Percentiles rank a stretch among this genome's conserved stretches.
These are phyloP conservation scores for Spodoptera frugiperda DNA, from an alignment of 1,140 invertebrate species.

Conservation along the genomic window DNA sequence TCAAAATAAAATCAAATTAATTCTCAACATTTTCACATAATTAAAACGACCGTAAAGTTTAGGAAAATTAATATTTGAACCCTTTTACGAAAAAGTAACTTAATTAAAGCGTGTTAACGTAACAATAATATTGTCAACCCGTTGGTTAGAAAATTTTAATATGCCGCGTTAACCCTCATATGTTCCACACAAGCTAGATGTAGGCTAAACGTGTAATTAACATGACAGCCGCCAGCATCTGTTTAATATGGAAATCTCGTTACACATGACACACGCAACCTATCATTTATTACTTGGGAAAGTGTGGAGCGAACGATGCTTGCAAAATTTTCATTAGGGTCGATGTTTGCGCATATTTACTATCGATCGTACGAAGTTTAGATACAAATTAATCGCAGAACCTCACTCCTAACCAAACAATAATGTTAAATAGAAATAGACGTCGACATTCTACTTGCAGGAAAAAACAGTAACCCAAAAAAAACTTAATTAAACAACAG, in stretches of 20 bases:
- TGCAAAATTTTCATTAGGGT: slow-evolving; percentile 30
- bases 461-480: too few relatives aligned
- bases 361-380: background rate
- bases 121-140: background rate
- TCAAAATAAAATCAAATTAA: background rate
- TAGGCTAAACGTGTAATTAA: slow-evolving; percentile 52
- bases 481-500: too few relatives aligned
- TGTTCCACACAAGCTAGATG: slow-evolving; percentile 32
- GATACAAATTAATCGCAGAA: background rate
- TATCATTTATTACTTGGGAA: slow-evolving; percentile 61
- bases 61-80: background rate
- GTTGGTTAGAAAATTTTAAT: slow-evolving; percentile 18
- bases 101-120: background rate
- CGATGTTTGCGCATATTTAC: background rate
- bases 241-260: slow-evolving; percentile 67
- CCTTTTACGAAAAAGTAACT: slow-evolving; percentile 16
- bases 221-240: slow-evolving; percentile 49
- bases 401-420: too few relatives aligned
- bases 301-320: slow-evolving; percentile 33
- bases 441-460: too few relatives aligned
- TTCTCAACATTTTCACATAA: background rate
- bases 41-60: background rate
- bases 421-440: too few relatives aligned
- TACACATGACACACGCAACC: slow-evolving; percentile 55
- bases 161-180: slow-evolving; percentile 27